Evolutionary conservation across 2,797 vertebrate genomes (phyloP), one percentile per base, ranked within the genome.

Genomic region (Centroberyx gerrardi): DNA sequence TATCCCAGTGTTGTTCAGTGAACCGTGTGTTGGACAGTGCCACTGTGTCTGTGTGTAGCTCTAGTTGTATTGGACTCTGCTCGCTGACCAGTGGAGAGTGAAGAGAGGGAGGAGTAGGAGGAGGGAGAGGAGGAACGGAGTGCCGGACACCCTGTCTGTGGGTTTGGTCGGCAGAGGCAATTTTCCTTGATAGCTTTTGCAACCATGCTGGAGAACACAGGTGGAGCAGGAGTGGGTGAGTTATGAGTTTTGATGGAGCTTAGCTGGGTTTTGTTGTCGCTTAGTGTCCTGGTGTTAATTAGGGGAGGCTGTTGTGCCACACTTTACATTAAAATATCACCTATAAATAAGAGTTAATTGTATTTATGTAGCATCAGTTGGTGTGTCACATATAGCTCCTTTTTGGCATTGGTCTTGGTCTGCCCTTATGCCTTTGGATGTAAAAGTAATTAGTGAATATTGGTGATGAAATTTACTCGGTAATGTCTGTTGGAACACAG

Each of bases 121-220:
- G 84, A 82, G 86, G 85, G 73, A 72, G 79, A 78, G 87, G 84
- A 82, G 86, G 85, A 71, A 72, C 68, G 59, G 74, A 65, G 72
- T 22, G 58, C 83, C 33, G 66, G 87, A 82, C 83, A 53, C 80
- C 84, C 88, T 72, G 86, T 83, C 46, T 49, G 91, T 75, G 86
- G 90, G 89, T 88, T 87, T 80, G 76, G 70, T 80, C 63, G 27
- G 72, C 74, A 40, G 29, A 85, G 77, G 70, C 79, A 31, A 27
- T 80, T 86, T 77, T 73, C 59, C 70, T 62, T 64, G 75, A 84
- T 85, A 83, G 76, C 76, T 72, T 78, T 66, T 61, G 88, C 88
- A 84, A 76, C 88, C 89, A 94, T 95, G 94, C 93, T 93, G 87
- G 93, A 95, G 90, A 92, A 87, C 75, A 72, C 91, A 87, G 91